Base-by-base conservation (phyloP, 2,113 vertebrate species). In the Callopanchax toddi region DNA sequence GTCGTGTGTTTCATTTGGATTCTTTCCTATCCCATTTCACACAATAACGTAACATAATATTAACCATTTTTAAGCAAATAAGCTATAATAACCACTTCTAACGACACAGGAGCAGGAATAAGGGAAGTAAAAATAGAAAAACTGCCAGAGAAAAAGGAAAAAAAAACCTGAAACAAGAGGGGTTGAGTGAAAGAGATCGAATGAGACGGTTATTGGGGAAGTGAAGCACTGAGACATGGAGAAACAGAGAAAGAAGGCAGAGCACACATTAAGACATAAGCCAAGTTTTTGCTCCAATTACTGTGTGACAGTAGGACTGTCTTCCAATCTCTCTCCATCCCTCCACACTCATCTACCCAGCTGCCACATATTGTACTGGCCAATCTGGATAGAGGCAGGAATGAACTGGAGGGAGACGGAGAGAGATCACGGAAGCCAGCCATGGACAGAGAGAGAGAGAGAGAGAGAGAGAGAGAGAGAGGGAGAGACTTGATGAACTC, bases 251-350 rank as follows among this genome's bases (percentile, higher is more conserved):
- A 39, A 71, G 50, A 46, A 62, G 64, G 68, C 45, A 69, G 65
- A 71, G 56, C 52, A 65, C 32, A 21, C 69, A 83, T 83, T 67
- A 78, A 82, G 76, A 84, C 75, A 79, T 68, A 76, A 81, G 81
- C 82, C 77, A 83, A 82, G 78, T 86, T 74, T 88, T 83, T 87
- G 85, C 83, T 79, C 83, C 85, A 87, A 88, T 87, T 87, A 83
- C 78, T 87, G 53, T 78, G 78, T 86, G 85, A 87, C 82, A 85
- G 81, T 84, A 48, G 74, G 81, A 81, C 83, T 77, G 77, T 79
- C 80, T 73, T 79, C 84, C 82, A 86, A 81, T 87, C 76, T 82
- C 83, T 77, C 65, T 74, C 76, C 77, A 74, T 79, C 81, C 74
- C 76, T 89, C 79, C 73, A 82, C 71, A 77, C 81, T 83, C 79